Percentiles rank a stretch among this genome's conserved stretches.
Conservation (phyloP, 2,888 invertebrate genomes). For the Hesperia comma region DNA sequence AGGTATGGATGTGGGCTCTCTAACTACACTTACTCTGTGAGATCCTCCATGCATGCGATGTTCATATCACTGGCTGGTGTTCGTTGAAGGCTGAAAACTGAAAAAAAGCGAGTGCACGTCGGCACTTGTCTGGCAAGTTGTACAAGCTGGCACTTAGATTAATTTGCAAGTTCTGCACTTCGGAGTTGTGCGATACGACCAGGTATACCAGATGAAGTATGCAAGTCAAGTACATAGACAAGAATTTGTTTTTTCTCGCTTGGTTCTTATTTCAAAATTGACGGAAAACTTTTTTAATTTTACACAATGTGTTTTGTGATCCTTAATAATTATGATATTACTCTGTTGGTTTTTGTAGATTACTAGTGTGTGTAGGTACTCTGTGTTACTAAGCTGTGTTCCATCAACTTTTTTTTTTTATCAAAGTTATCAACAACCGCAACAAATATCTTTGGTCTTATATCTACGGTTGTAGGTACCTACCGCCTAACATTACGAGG, state of each 20-base stretch:
- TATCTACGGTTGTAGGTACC: no score
- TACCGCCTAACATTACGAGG: no score
- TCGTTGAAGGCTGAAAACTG: conserved; percentile 64
- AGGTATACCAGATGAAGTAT: conserved; percentile 20
- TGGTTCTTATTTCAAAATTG: not conserved
- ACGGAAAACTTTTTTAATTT: not conserved
- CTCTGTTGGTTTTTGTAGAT: not conserved
- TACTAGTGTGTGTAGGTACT: no score
- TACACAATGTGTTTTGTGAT: not conserved
- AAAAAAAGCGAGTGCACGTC: conserved; percentile 65
- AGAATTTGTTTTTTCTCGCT: not conserved
- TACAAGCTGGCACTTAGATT: conserved; percentile 75
- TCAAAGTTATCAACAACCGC: no score
- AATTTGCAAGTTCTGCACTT: conserved; percentile 63
- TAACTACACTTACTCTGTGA: conserved; percentile 39
- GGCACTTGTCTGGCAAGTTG: conserved; percentile 78
- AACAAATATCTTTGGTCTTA: no score
- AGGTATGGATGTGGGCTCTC: not conserved
- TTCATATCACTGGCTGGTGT: conserved; percentile 73
- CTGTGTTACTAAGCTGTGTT: no score
- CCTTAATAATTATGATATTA: no score
- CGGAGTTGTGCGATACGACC: conserved; percentile 22
- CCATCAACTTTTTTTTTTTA: no score
- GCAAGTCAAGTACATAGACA: conserved; percentile 9
- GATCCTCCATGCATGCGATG: conserved; percentile 74